Base-by-base conservation (phyloP, 1,140 invertebrate genomes). In the Drosophila repleta region DNA sequence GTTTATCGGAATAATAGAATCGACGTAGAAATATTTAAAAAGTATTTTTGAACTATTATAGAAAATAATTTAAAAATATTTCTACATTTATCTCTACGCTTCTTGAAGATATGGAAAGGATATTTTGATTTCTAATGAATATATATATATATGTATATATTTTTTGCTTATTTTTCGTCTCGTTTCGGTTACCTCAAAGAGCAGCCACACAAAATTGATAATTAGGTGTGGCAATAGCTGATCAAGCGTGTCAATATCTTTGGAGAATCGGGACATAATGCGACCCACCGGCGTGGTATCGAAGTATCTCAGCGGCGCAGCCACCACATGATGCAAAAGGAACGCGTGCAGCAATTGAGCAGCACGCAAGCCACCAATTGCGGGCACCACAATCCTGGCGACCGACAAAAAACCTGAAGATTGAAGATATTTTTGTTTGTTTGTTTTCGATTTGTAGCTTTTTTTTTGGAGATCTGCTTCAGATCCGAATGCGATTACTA, bases 231-330 rank as follows among this genome's bases (percentile, higher is more conserved):
- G 95, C 79, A 97, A 92, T 82, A 93, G 93, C 78, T 93, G 94
- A 92, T 97, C 96, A 92, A 97, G 91, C 67, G 95, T 93, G 70
- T 95, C 94, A 65, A 95, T 90, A 87, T 96, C 96, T 95, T 97
- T 97, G 90, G 96, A 95, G 93, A 98, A 97, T 90, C 97, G 94
- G 90, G 97, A 95, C 77, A 98, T 93, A 77, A 98, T 95, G 91
- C 97, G 94, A 92, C 97, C 97, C 74, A 94, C 90, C 45, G 97
- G 97, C 72, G 97, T 98, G 76, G 95, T 96, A 92, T 98, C 97
- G 93, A 96, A 98, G 93, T 97, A 97, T 91, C 93, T 92, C 91
- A 96, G 93, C 66, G 96, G 95, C 58, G 95, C 94, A 88, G 94
- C 94, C 88, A 98, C 92, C 84, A 98, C 93, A 85, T 94, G 95